phyloP scores from a whole-genome alignment of 2,888 invertebrate genomes.

The Ennomos erosarius region DNA sequence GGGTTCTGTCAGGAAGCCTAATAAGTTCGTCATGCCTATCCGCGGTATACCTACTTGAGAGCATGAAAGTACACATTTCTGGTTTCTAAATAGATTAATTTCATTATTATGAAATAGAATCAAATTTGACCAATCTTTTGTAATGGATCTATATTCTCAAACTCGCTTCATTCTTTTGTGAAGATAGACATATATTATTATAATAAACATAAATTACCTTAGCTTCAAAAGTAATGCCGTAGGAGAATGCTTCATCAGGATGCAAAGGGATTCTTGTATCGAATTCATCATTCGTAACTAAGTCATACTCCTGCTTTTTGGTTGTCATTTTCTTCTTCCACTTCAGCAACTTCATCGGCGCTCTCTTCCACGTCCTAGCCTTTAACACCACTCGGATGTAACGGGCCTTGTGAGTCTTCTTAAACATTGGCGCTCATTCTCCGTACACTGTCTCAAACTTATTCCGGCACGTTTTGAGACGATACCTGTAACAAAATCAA shows the following conservation, averaged over 20 bases:
- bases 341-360: conserved; percentile 77
- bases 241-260: conserved; percentile 98
- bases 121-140: too few species aligned
- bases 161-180: too few species aligned
- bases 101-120: too few species aligned
- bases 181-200: too few species aligned
- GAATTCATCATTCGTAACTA: conserved; percentile 98
- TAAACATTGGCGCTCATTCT: conserved; percentile 72
- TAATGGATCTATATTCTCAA: too few species aligned
- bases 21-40: too few species aligned
- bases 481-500: conserved; percentile 23
- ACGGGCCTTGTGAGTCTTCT: conserved; percentile 64
- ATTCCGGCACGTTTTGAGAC: conserved; percentile 14
- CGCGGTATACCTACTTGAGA: too few species aligned
- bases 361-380: conserved; percentile 68
- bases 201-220: conserved; percentile 87
- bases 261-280: conserved; percentile 98
- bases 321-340: conserved; percentile 91
- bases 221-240: conserved; percentile 98
- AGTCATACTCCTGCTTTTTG: conserved; percentile 93
- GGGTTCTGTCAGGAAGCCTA: too few species aligned
- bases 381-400: conserved; percentile 71
- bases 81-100: too few species aligned
- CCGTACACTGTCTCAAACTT: conserved; percentile 28
- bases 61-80: too few species aligned